Percentiles rank a stretch among this genome's conserved stretches.
These are phyloP conservation scores for Hyphantria cunea DNA, from an alignment of 1,140 invertebrate genomes.

Conservation along the genomic window DNA sequence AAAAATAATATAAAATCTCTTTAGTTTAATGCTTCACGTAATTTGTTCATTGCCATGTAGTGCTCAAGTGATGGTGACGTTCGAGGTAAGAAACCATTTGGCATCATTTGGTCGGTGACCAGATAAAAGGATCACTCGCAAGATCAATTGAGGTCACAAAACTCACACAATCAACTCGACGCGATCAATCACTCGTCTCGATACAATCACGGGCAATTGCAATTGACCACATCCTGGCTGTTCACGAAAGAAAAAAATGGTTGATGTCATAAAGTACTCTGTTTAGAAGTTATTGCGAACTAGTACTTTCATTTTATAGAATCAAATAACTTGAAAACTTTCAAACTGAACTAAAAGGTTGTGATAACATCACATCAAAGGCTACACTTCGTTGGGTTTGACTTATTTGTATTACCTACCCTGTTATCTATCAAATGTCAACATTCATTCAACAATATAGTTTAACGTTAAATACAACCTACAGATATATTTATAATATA, in stretches of 20 bases:
- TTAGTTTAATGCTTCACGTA: no score
- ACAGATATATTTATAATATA: constrained; percentile 38
- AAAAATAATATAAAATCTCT: no score
- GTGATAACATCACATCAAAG: not conserved
- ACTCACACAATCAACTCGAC: constrained; percentile 11
- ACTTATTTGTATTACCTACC: constrained; percentile 53
- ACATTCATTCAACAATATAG: constrained; percentile 40
- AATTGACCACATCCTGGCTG: constrained; percentile 28
- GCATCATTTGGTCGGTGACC: constrained; percentile 2
- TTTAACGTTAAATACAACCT: constrained; percentile 43
- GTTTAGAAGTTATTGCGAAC: no score
- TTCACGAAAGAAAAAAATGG: constrained; percentile 21
- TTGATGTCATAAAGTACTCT: not conserved
- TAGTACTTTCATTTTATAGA: no score
- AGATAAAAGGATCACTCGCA: constrained; percentile 2
- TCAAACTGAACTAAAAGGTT: no score
- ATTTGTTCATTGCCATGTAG: no score
- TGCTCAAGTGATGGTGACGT: not conserved
- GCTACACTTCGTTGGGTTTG: constrained; percentile 55
- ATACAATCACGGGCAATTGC: constrained; percentile 29
- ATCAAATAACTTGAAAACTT: no score
- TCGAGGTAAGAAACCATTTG: not conserved
- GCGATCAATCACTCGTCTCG: constrained; percentile 27
- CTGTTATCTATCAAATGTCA: constrained; percentile 48
- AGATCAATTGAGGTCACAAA: constrained; percentile 9